Conservation (phyloP, 2,888 invertebrate species). For the Nomada goodeniana region DNA sequence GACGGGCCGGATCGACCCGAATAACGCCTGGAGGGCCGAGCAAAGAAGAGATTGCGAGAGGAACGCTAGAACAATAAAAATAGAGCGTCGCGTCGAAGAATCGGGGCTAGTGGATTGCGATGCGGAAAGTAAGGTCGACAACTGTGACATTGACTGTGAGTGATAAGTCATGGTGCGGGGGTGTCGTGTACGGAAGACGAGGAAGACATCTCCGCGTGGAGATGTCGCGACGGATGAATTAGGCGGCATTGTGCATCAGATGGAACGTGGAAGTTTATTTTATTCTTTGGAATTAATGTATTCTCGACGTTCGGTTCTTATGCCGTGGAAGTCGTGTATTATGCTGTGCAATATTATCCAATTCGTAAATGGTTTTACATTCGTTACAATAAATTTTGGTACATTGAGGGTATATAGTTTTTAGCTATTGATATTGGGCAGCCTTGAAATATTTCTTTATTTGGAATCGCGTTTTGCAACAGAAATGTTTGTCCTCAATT, state of each 20-base stretch:
- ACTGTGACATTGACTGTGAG: slow-evolving; percentile 22
- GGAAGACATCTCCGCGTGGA: not conserved
- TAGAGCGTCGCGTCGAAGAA: slow-evolving; percentile 27
- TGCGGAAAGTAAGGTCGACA: slow-evolving; percentile 19
- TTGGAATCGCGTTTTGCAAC: too few species aligned
- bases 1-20: slow-evolving; percentile 22
- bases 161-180: slow-evolving; percentile 18
- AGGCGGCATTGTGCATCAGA: not conserved
- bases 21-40: slow-evolving; percentile 1
- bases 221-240: not conserved
- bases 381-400: too few species aligned
- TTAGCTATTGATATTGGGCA: too few species aligned
- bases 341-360: too few species aligned
- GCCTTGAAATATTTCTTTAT: too few species aligned
- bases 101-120: slow-evolving; percentile 33
- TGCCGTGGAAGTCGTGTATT: too few species aligned
- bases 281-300: not conserved
- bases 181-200: too few species aligned
- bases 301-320: not conserved
- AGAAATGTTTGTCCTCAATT: too few species aligned
- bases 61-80: slow-evolving; percentile 43
- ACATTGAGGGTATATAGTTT: too few species aligned
- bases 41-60: slow-evolving; percentile 33
- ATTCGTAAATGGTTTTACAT: too few species aligned
- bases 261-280: not conserved